These are phyloP conservation scores for Pseudorhombus dupliciocellatus DNA, from an alignment of 2,113 vertebrate genomes.

Conservation along the genomic window DNA sequence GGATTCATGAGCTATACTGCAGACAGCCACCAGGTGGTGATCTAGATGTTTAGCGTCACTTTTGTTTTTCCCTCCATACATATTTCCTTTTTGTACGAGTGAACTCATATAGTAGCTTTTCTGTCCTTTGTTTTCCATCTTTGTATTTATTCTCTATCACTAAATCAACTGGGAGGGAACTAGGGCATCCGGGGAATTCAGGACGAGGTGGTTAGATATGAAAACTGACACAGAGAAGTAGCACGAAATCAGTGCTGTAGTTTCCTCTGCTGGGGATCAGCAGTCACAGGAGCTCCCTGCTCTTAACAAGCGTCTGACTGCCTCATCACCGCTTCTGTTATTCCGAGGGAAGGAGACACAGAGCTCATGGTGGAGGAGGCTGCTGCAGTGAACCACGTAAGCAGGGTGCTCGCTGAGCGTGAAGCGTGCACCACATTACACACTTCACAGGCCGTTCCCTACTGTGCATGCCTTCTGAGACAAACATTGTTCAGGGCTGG, in stretches of 20 bases:
- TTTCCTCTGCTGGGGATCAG: conserved; percentile 29
- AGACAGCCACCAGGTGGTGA: no score
- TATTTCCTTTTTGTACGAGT: neutral
- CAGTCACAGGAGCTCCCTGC: conserved; percentile 15
- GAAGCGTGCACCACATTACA: conserved; percentile 1
- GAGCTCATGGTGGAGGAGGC: conserved; percentile 32
- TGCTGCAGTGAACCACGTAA: conserved; percentile 45
- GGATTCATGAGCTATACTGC: no score
- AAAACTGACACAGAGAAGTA: conserved; percentile 6
- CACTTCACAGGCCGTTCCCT: conserved; percentile 1
- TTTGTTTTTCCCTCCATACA: no score
- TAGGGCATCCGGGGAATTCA: neutral
- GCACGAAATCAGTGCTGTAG: neutral
- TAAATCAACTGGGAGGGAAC: neutral
- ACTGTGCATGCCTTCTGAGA: neutral
- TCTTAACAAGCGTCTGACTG: conserved; percentile 33
- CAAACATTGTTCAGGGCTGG: neutral
- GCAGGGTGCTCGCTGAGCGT: neutral
- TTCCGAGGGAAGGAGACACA: conserved; percentile 26
- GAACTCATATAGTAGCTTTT: neutral
- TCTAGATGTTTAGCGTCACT: no score
- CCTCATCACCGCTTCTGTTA: conserved; percentile 21
- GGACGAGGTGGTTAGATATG: neutral
- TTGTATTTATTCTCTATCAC: neutral
- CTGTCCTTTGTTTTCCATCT: neutral